Base-by-base conservation (phyloP, 2,797 vertebrate genomes). In the Luscinia megarhynchos region DNA sequence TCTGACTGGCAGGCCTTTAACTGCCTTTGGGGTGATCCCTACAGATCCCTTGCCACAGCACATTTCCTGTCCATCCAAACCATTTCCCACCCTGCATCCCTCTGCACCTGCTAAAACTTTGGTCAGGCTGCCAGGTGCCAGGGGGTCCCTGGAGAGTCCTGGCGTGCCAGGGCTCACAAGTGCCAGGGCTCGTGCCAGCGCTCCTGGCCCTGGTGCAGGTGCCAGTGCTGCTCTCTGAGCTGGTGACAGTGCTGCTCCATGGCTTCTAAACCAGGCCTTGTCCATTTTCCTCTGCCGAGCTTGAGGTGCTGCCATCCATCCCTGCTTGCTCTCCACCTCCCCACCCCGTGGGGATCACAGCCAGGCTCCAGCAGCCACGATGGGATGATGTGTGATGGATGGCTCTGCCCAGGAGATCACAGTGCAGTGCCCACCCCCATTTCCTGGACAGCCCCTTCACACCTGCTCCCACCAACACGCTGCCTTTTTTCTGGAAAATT, bases 331-430 rank as follows among this genome's bases (percentile, higher is more conserved):
- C 27, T 72, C 32, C 36, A 45, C 36, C 43, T 72, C 45, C 38
- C 72, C 51, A 9, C 17, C 2, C 36, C 0, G 0, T 0, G 32
- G 36, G 67, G 43, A 43, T 58, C 29, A 29, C 0, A 0, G 32
- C 38, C 10, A 27, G 51, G 59, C 27, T 45, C 23, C 27, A 20
- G 43, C 32, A 72, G 50, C 58, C 32, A 14, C 1, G 1, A 8
- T 23, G n/a, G 59, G 58, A 57, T 14, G 38, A 45, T 38, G 24
- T 27, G 45, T 24, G 67, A 32, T 14, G 38, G 51, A 43, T 36
- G 50, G 64, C 36, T 72, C 74, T 57, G 66, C 36, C 12, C 0
- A 1, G 18, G n/a, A 41, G 26, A 14, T 86, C 41, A 41, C 0
- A 0, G 14, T 32, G 26, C 9, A 41, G 66, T 36, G n/a, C 43